These are phyloP conservation scores for Syncerus caffer DNA, from an alignment of 2,797 vertebrate genomes.

Conservation along the genomic window DNA sequence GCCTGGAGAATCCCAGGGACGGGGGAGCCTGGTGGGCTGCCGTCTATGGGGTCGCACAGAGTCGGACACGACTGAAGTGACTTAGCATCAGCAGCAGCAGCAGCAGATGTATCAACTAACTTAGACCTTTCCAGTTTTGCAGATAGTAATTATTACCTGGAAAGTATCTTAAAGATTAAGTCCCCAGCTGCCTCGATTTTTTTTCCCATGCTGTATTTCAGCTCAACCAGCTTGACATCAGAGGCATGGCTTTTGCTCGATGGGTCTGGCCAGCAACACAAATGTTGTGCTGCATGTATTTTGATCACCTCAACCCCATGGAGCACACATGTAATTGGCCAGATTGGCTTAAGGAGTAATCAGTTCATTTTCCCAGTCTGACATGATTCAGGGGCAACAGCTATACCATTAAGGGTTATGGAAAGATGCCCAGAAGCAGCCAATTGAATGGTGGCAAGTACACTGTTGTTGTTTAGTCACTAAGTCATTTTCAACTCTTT, in stretches of 20 bases:
- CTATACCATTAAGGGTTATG: neutral
- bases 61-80: no score
- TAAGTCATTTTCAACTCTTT: neutral
- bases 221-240: neutral
- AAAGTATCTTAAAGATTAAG: neutral
- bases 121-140: constrained; percentile 4
- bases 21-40: no score
- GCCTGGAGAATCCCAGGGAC: no score
- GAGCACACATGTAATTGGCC: neutral
- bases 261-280: neutral
- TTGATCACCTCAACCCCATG: neutral
- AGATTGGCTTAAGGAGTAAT: neutral
- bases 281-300: neutral
- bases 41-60: no score
- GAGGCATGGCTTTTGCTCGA: neutral
- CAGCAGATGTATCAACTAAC: neutral
- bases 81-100: no score
- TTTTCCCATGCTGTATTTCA: neutral
- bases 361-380: neutral
- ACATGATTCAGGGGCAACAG: neutral
- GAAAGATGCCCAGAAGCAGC: neutral
- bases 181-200: neutral
- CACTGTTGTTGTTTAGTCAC: neutral
- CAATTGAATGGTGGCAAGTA: neutral
- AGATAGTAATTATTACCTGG: neutral